phyloP scores from a whole-genome alignment of 2,797 vertebrate species.

The Monodelphis domestica region DNA sequence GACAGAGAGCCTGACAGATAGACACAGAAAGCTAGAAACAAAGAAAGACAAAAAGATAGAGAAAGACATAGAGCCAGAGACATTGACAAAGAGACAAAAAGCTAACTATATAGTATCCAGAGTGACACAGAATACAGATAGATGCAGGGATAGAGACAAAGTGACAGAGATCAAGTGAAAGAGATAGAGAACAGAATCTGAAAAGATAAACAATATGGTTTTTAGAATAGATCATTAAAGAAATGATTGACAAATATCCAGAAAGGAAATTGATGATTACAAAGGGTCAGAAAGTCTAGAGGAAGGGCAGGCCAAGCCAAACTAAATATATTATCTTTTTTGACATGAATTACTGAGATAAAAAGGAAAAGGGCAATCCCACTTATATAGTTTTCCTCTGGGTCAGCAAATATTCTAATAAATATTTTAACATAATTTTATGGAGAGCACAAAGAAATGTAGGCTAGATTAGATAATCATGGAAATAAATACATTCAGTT shows the following conservation, averaged over 20 bases:
- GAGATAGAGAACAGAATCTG: not conserved
- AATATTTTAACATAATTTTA: not conserved
- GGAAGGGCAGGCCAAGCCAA: too few species aligned
- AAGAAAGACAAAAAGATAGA: not conserved
- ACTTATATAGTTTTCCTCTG: not conserved
- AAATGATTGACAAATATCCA: not conserved
- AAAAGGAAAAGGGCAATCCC: not conserved
- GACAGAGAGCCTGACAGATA: too few species aligned
- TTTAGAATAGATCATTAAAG: not conserved
- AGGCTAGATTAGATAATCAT: not conserved
- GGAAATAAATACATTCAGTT: too few species aligned
- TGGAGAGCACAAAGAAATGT: not conserved
- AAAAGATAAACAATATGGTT: not conserved
- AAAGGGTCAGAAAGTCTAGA: not conserved
- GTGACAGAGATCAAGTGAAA: too few species aligned
- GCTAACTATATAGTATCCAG: too few species aligned
- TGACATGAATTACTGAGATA: not conserved
- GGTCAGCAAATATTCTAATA: not conserved
- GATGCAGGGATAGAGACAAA: too few species aligned
- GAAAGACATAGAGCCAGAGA: too few species aligned
- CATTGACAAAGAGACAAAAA: not conserved
- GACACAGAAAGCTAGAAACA: not conserved
- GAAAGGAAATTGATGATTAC: not conserved
- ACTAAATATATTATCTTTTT: not conserved
- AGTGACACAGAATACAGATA: too few species aligned